These are phyloP conservation scores for Thalassophryne amazonica DNA, from an alignment of 2,797 vertebrate species.

Conservation along the genomic window DNA sequence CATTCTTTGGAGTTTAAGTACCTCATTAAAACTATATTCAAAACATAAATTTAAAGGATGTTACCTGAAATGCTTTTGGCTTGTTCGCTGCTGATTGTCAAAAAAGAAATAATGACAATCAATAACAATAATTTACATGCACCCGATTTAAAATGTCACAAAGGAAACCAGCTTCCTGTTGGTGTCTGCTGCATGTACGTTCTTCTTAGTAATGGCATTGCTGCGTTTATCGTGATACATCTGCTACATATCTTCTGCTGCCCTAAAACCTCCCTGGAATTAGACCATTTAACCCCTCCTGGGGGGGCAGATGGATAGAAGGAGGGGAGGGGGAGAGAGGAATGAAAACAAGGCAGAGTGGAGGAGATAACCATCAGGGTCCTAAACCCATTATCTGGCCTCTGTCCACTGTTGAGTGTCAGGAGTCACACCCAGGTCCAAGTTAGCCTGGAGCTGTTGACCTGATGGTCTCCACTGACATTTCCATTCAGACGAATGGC, in stretches of 20 bases:
- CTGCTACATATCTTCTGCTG: constrained; percentile 59
- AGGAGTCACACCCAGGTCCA: constrained; percentile 79
- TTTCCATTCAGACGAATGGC: constrained; percentile 82
- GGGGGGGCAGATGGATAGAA: constrained; percentile 9
- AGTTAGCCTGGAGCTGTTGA: constrained; percentile 75
- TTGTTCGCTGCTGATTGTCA: no score
- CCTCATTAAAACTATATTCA: constrained; percentile 13
- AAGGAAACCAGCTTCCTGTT: constrained; percentile 54
- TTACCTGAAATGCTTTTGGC: no score
- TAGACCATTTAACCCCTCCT: constrained; percentile 72
- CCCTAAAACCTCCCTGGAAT: constrained; percentile 57
- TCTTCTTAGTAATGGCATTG: constrained; percentile 32
- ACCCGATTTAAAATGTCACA: no score
- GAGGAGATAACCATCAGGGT: constrained; percentile 81
- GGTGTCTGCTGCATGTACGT: constrained; percentile 31
- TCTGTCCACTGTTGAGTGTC: constrained; percentile 73
- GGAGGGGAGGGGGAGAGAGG: constrained; percentile 41
- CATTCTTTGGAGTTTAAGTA: constrained; percentile 20
- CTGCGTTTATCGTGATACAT: constrained; percentile 53
- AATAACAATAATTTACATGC: no score
- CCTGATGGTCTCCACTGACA: constrained; percentile 71
- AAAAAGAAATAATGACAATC: no score
- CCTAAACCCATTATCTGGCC: constrained; percentile 81
- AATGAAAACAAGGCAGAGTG: constrained; percentile 80
- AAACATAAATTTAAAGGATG: no score